phyloP scores from a whole-genome alignment of 2,888 invertebrate species.

The Balanococcus diminutus region DNA sequence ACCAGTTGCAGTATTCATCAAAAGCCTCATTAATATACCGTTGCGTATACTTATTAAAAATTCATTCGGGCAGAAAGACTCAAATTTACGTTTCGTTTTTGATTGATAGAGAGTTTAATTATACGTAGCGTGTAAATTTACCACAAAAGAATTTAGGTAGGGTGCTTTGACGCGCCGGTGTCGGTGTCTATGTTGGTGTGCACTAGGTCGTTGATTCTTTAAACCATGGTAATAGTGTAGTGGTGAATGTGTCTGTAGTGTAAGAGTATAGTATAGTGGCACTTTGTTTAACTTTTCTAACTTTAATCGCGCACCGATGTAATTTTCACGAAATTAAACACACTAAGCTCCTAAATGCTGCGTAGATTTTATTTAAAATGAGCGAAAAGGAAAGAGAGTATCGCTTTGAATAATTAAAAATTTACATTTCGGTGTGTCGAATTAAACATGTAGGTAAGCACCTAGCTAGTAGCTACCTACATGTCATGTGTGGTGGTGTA shows the following conservation, averaged over 20 bases:
- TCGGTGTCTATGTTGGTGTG: background rate
- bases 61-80: background rate
- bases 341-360: background rate
- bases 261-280: background rate
- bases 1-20: background rate
- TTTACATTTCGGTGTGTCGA: slow-evolving; percentile 21
- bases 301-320: slow-evolving; percentile 41
- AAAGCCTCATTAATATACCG: background rate
- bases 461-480: background rate
- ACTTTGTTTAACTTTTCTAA: slow-evolving; percentile 45
- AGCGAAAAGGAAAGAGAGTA: background rate
- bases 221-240: background rate
- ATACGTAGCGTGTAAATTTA: slow-evolving; percentile 21
- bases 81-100: background rate
- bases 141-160: background rate
- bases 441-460: background rate
- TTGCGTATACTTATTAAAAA: background rate
- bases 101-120: slow-evolving; percentile 31
- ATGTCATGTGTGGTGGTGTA: background rate
- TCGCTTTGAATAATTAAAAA: slow-evolving; percentile 26
- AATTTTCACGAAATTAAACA: slow-evolving; percentile 47
- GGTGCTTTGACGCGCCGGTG: background rate
- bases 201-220: background rate
- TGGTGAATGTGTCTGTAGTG: background rate
- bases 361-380: background rate